Base-by-base conservation (phyloP, 1,140 invertebrate genomes). In the Sarcophaga peregrina region DNA sequence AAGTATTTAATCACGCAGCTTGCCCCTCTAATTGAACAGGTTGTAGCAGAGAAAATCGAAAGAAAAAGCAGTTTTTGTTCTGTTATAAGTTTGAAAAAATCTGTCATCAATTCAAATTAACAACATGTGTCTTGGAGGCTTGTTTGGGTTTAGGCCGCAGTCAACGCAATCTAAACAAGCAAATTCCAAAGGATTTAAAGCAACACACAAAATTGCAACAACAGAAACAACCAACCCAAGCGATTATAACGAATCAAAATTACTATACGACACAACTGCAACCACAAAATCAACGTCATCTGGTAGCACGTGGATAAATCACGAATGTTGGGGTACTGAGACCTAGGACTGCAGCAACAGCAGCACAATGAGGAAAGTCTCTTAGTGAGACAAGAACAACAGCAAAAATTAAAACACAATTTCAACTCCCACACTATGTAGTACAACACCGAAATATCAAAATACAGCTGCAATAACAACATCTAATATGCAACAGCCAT, bases 81-180 rank as follows among this genome's bases (percentile, higher is more conserved):
- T 20, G 10, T 68, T 20, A 8, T 8, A 20, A 68, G 17, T 25
- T 62, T 37, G 25, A 8, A 20, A 68, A 37, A 37, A 37, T 20
- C 17, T 68, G 7, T 68, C 20, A 20, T 68, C 62, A 68, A 46
- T 76, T 76, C 48, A 76, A 11, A 48, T 17, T 46, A 78, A 83
- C 45, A 83, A 85, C 86, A 90, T 90, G 89, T 88, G 85, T 87
- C 84, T 90, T 90, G 89, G 89, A 90, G 88, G 87, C 87, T 85
- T 85, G 84, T 75, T 84, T 84, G 58, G 83, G 83, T 75, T 84
- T 84, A 75, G 83, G 83, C 68, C 75, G 83, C 75, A 84, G 76
- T 82, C 82, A 78, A 82, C 83, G 83, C 62, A 68, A 68, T 74
- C 68, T 58, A 47, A 80, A 80, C 48, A 82, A 82, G 82, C 74